Evolutionary conservation across 2,797 vertebrate genomes (phyloP).

Genomic region (Notamacropus eugenii): DNA sequence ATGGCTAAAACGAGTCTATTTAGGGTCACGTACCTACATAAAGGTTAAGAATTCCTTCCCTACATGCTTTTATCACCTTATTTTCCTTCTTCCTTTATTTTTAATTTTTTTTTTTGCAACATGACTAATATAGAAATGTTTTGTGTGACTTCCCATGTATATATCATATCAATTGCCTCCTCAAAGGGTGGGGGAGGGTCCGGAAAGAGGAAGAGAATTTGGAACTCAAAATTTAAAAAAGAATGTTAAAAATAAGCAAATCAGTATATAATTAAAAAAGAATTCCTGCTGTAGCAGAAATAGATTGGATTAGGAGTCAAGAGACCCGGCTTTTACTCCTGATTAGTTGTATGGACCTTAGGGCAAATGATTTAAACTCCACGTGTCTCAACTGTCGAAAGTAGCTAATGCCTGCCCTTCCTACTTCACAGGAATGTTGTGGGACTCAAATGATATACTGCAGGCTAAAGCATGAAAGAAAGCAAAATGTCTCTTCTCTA

Average conservation of each 20-base stretch:
- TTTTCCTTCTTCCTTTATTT: neutral
- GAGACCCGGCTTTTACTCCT: neutral
- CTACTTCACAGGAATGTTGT: neutral
- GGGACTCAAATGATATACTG: neutral
- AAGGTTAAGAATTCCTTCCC: neutral
- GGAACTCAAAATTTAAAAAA: neutral
- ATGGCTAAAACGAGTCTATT: neutral
- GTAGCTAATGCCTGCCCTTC: constrained; percentile 1
- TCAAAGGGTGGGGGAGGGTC: neutral
- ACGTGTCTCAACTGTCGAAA: constrained; percentile 21
- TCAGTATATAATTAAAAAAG: neutral
- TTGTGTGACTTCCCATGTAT: neutral
- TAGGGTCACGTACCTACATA: neutral
- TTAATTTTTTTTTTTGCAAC: neutral
- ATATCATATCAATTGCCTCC: neutral
- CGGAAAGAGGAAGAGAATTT: neutral
- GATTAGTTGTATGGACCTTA: neutral
- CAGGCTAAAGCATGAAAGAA: neutral
- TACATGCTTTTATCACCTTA: neutral
- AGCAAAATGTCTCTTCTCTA: neutral
- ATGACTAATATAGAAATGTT: neutral
- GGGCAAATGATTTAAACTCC: constrained; percentile 28
- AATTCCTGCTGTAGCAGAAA: neutral
- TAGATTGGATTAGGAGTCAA: neutral
- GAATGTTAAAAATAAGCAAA: neutral